Percentiles rank a stretch among this genome's conserved stretches.
Evolutionary conservation across 2,113 vertebrate genomes (phyloP).

Genomic region (Tautogolabrus adspersus): DNA sequence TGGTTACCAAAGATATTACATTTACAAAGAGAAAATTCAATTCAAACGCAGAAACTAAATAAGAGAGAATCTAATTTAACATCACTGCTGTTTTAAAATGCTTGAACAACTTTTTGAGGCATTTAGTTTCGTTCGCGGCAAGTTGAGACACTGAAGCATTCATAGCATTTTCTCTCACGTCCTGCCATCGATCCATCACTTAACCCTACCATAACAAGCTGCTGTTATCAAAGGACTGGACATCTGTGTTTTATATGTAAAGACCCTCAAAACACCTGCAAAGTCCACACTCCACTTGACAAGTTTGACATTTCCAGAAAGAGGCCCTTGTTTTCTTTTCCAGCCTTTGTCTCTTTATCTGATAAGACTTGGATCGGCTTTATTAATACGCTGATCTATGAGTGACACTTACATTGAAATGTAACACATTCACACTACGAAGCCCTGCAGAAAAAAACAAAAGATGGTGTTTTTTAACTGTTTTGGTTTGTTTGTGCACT

Average conservation of each 20-base stretch:
- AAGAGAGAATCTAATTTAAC: constrained; percentile 76
- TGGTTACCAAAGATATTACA: constrained; percentile 61
- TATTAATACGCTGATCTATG: not conserved
- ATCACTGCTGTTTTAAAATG: constrained; percentile 73
- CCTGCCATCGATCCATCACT: constrained; percentile 61
- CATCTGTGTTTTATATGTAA: constrained; percentile 69
- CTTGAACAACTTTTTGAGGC: constrained; percentile 74
- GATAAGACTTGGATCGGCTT: not conserved
- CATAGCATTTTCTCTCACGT: constrained; percentile 45
- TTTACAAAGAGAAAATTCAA: constrained; percentile 71
- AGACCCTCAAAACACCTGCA: constrained; percentile 63
- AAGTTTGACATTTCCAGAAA: constrained; percentile 50
- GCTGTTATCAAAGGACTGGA: constrained; percentile 57
- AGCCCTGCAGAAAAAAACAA: not conserved
- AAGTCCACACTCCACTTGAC: constrained; percentile 26
- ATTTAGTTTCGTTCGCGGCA: constrained; percentile 56
- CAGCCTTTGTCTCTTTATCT: not conserved
- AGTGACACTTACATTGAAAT: not conserved
- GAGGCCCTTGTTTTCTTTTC: not conserved
- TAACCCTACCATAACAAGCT: constrained; percentile 64
- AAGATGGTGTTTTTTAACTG: not conserved
- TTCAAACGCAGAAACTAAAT: constrained; percentile 66
- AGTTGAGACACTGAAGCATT: constrained; percentile 65
- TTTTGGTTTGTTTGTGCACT: not conserved
- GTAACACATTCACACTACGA: not conserved